Base-by-base conservation (phyloP, 1,140 invertebrate genomes). In the Bombyx mandarina region DNA sequence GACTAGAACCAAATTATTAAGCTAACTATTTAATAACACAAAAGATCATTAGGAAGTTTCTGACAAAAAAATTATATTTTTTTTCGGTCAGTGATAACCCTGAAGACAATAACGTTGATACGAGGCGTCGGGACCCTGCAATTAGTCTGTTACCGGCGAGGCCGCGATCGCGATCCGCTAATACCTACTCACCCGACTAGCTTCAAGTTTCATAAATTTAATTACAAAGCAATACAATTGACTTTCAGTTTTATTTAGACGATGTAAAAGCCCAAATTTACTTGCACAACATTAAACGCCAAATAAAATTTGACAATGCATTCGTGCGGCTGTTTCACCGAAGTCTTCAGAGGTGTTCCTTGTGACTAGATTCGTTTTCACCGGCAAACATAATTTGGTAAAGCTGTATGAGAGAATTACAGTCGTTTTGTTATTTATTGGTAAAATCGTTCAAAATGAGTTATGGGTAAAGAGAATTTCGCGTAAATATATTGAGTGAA, bases 91-190 rank as follows among this genome's bases (percentile, higher is more conserved):
- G 26, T 12, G 62, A 35, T 74, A 86, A 54, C 82, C 82, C 82
- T 86, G 71, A 51, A 57, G 68, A 78, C 63, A 60, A 74, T 50
- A 51, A 63, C 68, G 65, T 67, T 73, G 68, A 71, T 69, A 58
- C 73, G 70, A 81, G 76, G 79, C 78, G 81, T 82, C 72, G 83
- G 77, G 79, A 82, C 81, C 82, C 83, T 82, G 79, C 82, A 86
- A 86, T 86, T 86, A 86, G 74, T 65, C 63, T 64, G 61, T 52
- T 59, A 53, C 69, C 75, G 83, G 82, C 75, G 79, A 75, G 73
- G 79, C 69, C 66, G 73, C 54, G 58, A 68, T 63, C 54, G 56
- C 47, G 54, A 60, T 58, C 62, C 61, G 73, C 71, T 86, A 86
- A 86, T 83, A 86, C 70, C 71, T 74, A 77, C 74, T 74, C 66